A percentile compares a stretch with the other conserved stretches of the same genome.
Conservation (phyloP, 2,888 invertebrate genomes). For the Drosophila meridionalis region DNA sequence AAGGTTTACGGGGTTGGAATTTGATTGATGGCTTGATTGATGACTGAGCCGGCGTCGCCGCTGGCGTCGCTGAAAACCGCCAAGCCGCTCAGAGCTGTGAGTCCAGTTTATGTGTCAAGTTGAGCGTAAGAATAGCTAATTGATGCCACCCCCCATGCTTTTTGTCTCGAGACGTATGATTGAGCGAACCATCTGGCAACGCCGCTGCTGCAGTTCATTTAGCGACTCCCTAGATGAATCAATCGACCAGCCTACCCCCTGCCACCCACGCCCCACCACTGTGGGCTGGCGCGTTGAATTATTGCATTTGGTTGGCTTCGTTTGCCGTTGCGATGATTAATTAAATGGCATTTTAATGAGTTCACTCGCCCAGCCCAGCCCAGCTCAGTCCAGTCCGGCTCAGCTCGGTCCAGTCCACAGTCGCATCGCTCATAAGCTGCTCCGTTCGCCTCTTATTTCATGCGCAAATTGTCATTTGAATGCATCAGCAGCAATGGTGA, state of each 20-base stretch:
- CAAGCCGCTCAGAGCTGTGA: constrained; percentile 17
- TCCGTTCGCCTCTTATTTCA: neutral
- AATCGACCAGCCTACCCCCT: constrained; percentile 39
- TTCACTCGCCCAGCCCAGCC: constrained; percentile 54
- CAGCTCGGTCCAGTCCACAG: constrained; percentile 29
- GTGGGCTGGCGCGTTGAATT: constrained; percentile 63
- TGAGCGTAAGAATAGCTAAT: constrained; percentile 48
- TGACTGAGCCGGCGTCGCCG: constrained; percentile 28
- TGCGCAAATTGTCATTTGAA: constrained; percentile 60
- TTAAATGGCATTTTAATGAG: constrained; percentile 84
- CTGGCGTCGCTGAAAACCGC: neutral
- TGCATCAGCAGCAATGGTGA: constrained; percentile 72
- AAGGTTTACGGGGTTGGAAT: neutral
- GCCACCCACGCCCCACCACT: constrained; percentile 9
- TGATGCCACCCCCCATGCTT: constrained; percentile 15
- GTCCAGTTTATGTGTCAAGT: constrained; percentile 40
- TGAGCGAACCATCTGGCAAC: constrained; percentile 14
- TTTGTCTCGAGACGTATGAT: neutral
- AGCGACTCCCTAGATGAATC: constrained; percentile 54
- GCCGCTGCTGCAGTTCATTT: constrained; percentile 21
- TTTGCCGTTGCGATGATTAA: constrained; percentile 73
- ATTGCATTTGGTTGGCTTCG: constrained; percentile 74
- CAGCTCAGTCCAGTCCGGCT: neutral
- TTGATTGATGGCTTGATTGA: constrained; percentile 75
- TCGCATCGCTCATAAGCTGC: constrained; percentile 12